A percentile compares a stretch with the other conserved stretches of the same genome.
phyloP scores from a whole-genome alignment of 2,113 vertebrate species.

The Eulemur rufifrons region DNA sequence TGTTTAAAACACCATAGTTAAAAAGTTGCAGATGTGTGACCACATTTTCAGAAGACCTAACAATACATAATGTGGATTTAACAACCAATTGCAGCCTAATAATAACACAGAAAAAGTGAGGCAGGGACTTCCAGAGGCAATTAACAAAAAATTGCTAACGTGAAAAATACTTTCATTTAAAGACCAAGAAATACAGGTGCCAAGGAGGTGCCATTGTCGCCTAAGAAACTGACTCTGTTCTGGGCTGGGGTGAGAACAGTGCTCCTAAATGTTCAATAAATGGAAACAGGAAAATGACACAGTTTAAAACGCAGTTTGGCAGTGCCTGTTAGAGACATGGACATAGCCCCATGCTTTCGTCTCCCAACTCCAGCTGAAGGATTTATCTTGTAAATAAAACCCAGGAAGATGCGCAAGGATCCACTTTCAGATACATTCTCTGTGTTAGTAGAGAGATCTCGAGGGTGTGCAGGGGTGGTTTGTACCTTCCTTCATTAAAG shows the following conservation, averaged over 20 bases:
- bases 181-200: neutral
- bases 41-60: neutral
- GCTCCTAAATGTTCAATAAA: neutral
- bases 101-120: fast-evolving
- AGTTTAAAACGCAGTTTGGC: neutral
- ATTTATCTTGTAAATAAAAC: too few relatives aligned
- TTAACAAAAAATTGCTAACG: neutral
- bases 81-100: fast-evolving
- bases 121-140: neutral
- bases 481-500: neutral
- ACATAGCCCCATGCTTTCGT: too few relatives aligned
- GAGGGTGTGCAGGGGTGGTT: neutral
- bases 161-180: neutral
- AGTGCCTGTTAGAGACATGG: too few relatives aligned
- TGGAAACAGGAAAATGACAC: neutral
- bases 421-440: too few relatives aligned
- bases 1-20: neutral
- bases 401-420: neutral
- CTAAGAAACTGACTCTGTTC: fast-evolving
- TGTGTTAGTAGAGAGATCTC: fast-evolving
- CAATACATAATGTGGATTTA: fast-evolving
- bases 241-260: too few relatives aligned
- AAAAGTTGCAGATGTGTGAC: neutral
- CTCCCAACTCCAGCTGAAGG: neutral
- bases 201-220: too few relatives aligned